Evolutionary conservation across 2,113 vertebrate species (phyloP).

Genomic region (Gobio gobio): DNA sequence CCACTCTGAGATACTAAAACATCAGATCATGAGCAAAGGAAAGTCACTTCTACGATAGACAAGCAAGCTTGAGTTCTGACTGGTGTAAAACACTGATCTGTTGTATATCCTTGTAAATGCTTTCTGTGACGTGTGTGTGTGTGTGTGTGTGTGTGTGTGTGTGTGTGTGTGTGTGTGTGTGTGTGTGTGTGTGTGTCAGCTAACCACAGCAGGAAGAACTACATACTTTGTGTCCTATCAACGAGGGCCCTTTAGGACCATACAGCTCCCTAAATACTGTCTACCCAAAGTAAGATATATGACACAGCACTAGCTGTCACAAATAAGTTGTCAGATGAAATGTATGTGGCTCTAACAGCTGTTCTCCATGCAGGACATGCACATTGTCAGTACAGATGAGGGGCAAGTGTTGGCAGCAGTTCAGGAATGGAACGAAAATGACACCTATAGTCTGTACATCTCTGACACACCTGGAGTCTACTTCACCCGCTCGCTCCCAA

Average conservation of each 20-base stretch:
- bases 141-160: background rate
- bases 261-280: slow-evolving; percentile 95
- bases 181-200: slow-evolving; percentile 70
- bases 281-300: slow-evolving; percentile 88
- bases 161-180: slow-evolving; percentile 9
- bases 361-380: slow-evolving; percentile 86
- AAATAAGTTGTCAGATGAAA: slow-evolving; percentile 5
- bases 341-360: slow-evolving; percentile 32
- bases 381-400: slow-evolving; percentile 95
- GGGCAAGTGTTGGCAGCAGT: slow-evolving; percentile 95
- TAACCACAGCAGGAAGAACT: slow-evolving; percentile 91
- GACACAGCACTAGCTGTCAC: slow-evolving; percentile 27
- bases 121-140: background rate
- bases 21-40: background rate
- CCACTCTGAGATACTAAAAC: background rate
- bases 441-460: slow-evolving; percentile 94
- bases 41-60: background rate
- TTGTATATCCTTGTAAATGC: slow-evolving; percentile 3
- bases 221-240: slow-evolving; percentile 96
- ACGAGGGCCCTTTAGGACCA: slow-evolving; percentile 90
- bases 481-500: slow-evolving; percentile 93
- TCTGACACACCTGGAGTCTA: slow-evolving; percentile 89
- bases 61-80: slow-evolving; percentile 10
- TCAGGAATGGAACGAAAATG: slow-evolving; percentile 97
- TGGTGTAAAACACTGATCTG: slow-evolving; percentile 16